Evolutionary conservation across 2,888 invertebrate species (phyloP), one percentile per base, ranked within the genome.

Genomic region (Trachelus tabidus): DNA sequence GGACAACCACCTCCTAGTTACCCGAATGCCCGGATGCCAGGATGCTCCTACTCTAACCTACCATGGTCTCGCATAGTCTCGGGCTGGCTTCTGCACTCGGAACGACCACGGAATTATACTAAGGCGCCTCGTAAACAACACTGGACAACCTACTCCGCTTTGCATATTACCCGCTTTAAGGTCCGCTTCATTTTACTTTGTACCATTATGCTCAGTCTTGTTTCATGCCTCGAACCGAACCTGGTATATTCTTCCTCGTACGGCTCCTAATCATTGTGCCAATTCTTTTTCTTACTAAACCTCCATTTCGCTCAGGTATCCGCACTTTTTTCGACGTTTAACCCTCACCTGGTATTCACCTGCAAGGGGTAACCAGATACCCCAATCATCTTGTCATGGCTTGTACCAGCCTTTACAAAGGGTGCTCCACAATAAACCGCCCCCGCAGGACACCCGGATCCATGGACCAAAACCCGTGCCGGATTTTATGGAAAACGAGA

Each of bases 371-470:
- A 89, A 87, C 84, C 85, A 85, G 89, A 90, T 89, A 89, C 83
- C 85, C 87, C 88, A 90, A 90, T 90, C 89, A 90, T 90, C 89
- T 88, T 89, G 90, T 90, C 90, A 89, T 83, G 85, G 87, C 83
- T 90, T 86, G 87, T 89, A 88, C 89, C 89, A 88, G 84, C 82
- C 82, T 84, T 84, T 85, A 90, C 88, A 90, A 90, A 87, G 87
- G 85, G 88, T 87, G 87, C 84, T 82, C 87, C 88, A 90, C 90
- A 90, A 90, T 90, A 90, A 90, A 90, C 90, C 90, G 90, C 90
- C 90, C 88, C 87, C 86, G 86, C 79, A 84, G 85, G 87, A 89
- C 90, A 88, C 56, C 56, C 56, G 56, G 56, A 56, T 56, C 56
- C 56, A 56, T 56, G 56, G 56, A 56, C 56, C 56, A 56, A 23